Evolutionary conservation across 2,113 vertebrate species (phyloP).

Genomic region (Circaetus gallicus): DNA sequence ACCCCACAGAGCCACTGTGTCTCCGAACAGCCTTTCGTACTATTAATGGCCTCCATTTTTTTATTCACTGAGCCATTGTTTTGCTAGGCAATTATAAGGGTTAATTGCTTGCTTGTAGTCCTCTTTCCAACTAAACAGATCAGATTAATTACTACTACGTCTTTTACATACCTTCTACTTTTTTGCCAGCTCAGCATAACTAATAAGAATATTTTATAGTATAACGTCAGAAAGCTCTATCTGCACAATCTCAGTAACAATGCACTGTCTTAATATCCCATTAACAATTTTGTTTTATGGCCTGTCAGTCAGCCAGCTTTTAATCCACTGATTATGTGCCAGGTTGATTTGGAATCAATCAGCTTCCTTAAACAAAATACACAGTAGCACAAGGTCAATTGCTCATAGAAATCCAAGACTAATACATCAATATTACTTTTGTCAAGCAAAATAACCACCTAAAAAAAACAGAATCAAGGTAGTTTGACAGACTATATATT

Average conservation of each 20-base stretch:
- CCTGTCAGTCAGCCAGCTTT: background rate
- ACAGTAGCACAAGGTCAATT: background rate
- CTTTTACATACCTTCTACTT: background rate
- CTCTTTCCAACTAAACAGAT: background rate
- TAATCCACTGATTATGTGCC: background rate
- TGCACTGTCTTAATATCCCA: background rate
- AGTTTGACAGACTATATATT: background rate
- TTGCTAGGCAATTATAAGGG: background rate
- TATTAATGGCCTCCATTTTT: background rate
- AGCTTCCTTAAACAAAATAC: constrained; percentile 20
- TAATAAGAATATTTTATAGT: background rate
- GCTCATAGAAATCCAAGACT: background rate
- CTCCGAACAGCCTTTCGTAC: background rate
- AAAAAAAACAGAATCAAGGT: background rate
- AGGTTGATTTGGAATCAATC: background rate
- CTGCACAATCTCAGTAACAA: background rate
- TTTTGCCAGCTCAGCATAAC: background rate
- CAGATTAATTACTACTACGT: background rate
- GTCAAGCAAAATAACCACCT: background rate
- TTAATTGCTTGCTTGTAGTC: background rate
- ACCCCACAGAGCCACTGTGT: rapidly evolving
- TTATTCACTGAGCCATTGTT: background rate
- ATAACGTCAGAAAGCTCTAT: background rate
- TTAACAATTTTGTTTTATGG: background rate
- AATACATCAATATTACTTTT: background rate